Conservation (phyloP, 1,140 invertebrate species). For the Triops cancriformis region DNA sequence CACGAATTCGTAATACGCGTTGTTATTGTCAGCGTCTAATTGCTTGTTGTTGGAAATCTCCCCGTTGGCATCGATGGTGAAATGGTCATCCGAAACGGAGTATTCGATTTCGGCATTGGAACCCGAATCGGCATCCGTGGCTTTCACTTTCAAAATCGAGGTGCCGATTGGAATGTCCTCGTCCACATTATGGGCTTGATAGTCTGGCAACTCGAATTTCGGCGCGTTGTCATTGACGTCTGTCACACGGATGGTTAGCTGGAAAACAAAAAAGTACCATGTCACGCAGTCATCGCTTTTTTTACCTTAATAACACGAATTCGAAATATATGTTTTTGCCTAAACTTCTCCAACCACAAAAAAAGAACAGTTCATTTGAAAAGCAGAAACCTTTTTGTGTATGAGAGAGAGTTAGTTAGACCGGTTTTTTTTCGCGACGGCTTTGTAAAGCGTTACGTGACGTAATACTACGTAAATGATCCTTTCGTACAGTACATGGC, state of each 20-base stretch:
- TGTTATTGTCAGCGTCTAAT: conserved; percentile 88
- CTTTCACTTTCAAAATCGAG: conserved; percentile 82
- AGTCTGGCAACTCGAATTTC: conserved; percentile 89
- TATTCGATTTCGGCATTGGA: conserved; percentile 90
- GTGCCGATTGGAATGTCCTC: conserved; percentile 86
- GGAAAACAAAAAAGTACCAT: conserved; percentile 34
- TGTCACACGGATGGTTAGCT: conserved; percentile 83
- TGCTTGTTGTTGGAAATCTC: conserved; percentile 88
- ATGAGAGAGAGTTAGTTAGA: too few relatives aligned
- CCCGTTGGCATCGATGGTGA: conserved; percentile 81
- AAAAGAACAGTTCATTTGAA: too few relatives aligned
- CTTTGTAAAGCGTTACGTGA: too few relatives aligned
- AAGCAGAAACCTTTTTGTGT: too few relatives aligned
- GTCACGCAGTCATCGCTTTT: not conserved
- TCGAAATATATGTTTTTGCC: too few relatives aligned
- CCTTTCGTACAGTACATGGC: too few relatives aligned
- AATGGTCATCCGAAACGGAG: conserved; percentile 83
- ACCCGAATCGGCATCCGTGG: conserved; percentile 84
- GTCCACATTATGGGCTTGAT: conserved; percentile 89
- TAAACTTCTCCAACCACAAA: too few relatives aligned
- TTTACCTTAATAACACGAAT: not conserved
- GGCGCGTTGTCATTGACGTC: conserved; percentile 92
- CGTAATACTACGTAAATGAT: too few relatives aligned
- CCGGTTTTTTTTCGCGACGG: too few relatives aligned
- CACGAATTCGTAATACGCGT: conserved; percentile 89